phyloP scores from a whole-genome alignment of 2,888 invertebrate species.

The Acheta domesticus region DNA sequence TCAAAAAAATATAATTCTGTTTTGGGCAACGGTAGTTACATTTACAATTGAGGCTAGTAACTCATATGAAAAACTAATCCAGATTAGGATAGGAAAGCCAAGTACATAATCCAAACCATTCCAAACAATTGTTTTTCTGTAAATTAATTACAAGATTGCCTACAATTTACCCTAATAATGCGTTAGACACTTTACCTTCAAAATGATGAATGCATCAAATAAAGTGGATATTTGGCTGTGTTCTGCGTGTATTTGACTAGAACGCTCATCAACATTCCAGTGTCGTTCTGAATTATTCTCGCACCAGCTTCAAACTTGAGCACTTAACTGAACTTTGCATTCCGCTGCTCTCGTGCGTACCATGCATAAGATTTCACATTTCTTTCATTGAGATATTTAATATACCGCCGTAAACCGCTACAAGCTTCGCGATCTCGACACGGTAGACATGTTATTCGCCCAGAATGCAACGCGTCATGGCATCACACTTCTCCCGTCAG shows the following conservation, averaged over 20 bases:
- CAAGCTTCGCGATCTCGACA: slow-evolving; percentile 3
- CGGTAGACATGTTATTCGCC: slow-evolving; percentile 18
- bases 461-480: slow-evolving; percentile 7
- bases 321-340: not conserved
- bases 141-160: too few species aligned
- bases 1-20: too few species aligned
- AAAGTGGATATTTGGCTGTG: not conserved
- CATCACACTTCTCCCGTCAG: not conserved
- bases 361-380: not conserved
- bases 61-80: too few species aligned
- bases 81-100: too few species aligned
- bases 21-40: too few species aligned
- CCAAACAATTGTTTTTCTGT: too few species aligned
- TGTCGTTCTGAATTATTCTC: not conserved
- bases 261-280: not conserved
- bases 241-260: slow-evolving; percentile 10
- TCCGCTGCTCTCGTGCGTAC: not conserved
- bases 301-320: not conserved
- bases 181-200: not conserved
- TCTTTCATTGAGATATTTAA: not conserved
- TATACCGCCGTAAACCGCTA: not conserved
- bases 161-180: too few species aligned
- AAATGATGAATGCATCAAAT: not conserved
- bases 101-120: too few species aligned
- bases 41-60: too few species aligned